Base-by-base conservation (phyloP, 2,113 vertebrate species). In the Myotis lucifugus region DNA sequence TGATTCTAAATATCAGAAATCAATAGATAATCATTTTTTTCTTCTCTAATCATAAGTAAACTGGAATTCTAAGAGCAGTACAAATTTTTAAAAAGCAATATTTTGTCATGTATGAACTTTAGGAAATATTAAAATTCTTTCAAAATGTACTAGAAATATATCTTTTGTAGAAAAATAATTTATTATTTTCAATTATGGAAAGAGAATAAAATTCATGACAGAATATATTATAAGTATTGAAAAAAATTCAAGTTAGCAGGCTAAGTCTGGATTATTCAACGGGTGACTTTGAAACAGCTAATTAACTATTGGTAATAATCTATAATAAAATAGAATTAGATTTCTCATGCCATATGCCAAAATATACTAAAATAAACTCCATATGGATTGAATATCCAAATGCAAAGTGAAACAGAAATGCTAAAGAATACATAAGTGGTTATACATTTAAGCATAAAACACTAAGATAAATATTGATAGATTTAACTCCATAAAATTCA, bases 1-100 rank as follows among this genome's bases (percentile, higher is more conserved):
- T 8, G 12, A 95, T 54, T 95, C 94, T 95, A 92, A 96, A 96
- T 83, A 56, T 93, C 89, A 95, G 64, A 18, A 88, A 94, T 88
- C 25, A 74, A 77, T 70, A 95, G 23, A 56, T 88, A 14, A 56
- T 46, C 17, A 70, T 2, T 21, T 85, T 85, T 48, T 85, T 77
- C 17, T 77, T 90, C 17, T 61, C 6, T 76, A 74, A 52, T 17
- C 29, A 32, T 21, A 3, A 70, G 14, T 40, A 42, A 8, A 82
- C 14, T 89, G 89, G 10, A 79, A 79, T 88, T 91, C 19, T 69
- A 91, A 74, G 25, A 79, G 25, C 61, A 92, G 10, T 21, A 6
- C 74, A 82, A 87, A 59, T 6, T 64, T 87, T 61, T 27, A 83
- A 87, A 91, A 92, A 61, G 15, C 21, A 90, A 25, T 7, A 66